These are phyloP conservation scores for Poeciliopsis turneri DNA, from an alignment of 2,797 vertebrate species.

Conservation along the genomic window DNA sequence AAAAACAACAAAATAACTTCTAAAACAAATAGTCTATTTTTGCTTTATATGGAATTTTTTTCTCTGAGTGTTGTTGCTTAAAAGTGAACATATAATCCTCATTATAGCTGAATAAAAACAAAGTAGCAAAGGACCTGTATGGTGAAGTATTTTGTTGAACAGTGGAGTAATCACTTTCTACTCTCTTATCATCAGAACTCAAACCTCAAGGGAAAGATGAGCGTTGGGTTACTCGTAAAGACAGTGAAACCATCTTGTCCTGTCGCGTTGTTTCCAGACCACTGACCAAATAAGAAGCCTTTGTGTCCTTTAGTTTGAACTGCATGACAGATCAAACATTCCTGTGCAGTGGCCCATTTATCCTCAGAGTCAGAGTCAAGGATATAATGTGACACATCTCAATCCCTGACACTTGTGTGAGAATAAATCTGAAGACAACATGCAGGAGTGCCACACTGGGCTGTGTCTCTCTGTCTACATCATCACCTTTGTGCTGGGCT, in stretches of 20 bases:
- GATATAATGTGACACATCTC: constrained; percentile 55
- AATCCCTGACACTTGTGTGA: constrained; percentile 18
- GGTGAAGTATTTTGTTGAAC: constrained; percentile 36
- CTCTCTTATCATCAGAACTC: constrained; percentile 69
- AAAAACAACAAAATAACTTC: no score
- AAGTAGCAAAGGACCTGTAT: constrained; percentile 33
- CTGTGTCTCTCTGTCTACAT: constrained; percentile 81
- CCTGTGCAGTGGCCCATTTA: constrained; percentile 22
- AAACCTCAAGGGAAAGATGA: constrained; percentile 63
- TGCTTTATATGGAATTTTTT: not conserved
- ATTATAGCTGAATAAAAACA: not conserved
- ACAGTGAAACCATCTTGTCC: constrained; percentile 62
- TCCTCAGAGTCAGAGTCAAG: constrained; percentile 9
- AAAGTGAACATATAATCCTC: constrained; percentile 10
- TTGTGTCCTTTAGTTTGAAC: constrained; percentile 28
- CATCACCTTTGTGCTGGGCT: constrained; percentile 79
- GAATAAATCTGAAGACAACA: constrained; percentile 37
- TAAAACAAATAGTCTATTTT: no score
- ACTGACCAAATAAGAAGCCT: constrained; percentile 59
- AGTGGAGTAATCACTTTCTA: constrained; percentile 58
- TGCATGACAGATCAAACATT: constrained; percentile 45
- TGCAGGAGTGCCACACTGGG: constrained; percentile 68
- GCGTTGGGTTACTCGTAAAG: constrained; percentile 53
- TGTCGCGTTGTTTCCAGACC: constrained; percentile 59
- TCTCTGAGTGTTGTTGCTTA: constrained; percentile 5